These are phyloP conservation scores for Anarsia innoxiella DNA, from an alignment of 2,888 invertebrate species.

Conservation along the genomic window DNA sequence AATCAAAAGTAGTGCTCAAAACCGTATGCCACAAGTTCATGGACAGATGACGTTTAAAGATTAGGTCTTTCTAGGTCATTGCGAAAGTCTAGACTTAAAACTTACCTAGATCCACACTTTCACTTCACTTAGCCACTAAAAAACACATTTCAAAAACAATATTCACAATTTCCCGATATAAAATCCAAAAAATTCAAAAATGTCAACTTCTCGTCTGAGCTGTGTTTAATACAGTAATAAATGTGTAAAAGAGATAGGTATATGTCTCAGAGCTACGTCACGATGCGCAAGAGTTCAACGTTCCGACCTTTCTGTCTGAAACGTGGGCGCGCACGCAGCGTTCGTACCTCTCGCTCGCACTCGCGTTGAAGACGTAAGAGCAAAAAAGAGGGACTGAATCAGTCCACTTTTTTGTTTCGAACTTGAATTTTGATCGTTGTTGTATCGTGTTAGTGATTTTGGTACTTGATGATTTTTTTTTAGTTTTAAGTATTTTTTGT, in stretches of 20 bases:
- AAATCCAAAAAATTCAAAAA: too few relatives aligned
- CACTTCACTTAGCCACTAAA: too few relatives aligned
- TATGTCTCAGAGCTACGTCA: constrained; percentile 35
- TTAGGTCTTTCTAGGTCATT: too few relatives aligned
- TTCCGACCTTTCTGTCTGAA: constrained; percentile 61
- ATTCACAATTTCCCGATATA: too few relatives aligned
- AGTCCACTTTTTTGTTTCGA: constrained; percentile 66
- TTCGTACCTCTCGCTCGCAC: constrained; percentile 34
- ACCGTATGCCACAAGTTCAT: too few relatives aligned
- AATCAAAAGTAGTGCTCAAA: too few relatives aligned
- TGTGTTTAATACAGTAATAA: too few relatives aligned
- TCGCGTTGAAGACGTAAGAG: constrained; percentile 19
- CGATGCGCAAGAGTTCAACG: constrained; percentile 58
- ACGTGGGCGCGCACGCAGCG: constrained; percentile 61
- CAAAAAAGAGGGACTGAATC: constrained; percentile 33
- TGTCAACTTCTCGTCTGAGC: too few relatives aligned
- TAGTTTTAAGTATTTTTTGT: neutral
- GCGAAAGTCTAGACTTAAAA: too few relatives aligned
- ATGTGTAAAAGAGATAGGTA: constrained; percentile 41
- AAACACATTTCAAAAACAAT: too few relatives aligned
- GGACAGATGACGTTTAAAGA: too few relatives aligned
- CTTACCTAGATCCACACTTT: too few relatives aligned
- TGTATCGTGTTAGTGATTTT: constrained; percentile 46
- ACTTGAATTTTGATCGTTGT: constrained; percentile 68
- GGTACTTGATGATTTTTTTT: constrained; percentile 32